These are phyloP conservation scores for Lepidonotus clava DNA, from an alignment of 2,888 invertebrate genomes.

Conservation along the genomic window DNA sequence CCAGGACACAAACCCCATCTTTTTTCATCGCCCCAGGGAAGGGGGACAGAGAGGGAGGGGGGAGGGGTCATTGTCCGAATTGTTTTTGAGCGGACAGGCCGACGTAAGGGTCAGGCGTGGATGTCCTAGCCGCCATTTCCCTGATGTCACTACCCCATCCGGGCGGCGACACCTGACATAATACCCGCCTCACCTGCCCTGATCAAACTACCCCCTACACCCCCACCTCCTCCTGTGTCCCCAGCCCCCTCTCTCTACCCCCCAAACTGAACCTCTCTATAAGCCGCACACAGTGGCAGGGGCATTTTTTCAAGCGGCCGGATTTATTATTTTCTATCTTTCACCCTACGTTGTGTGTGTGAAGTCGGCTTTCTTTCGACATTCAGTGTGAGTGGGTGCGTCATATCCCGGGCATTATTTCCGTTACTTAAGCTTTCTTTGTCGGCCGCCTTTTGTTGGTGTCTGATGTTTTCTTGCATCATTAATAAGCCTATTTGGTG, in stretches of 20 bases:
- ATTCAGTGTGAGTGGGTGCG: conserved; percentile 25
- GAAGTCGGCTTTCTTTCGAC: conserved; percentile 24
- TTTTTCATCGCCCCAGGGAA: too few species aligned
- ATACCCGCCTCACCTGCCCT: conserved; percentile 31
- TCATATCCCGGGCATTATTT: conserved; percentile 42
- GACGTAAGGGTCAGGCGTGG: background rate
- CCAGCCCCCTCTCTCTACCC: background rate
- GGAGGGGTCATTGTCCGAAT: too few species aligned
- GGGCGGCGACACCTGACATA: conserved; percentile 20
- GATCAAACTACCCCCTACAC: background rate
- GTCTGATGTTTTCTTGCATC: conserved; percentile 39
- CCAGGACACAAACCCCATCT: too few species aligned
- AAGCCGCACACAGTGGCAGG: background rate
- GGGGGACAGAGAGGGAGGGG: too few species aligned
- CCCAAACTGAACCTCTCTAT: background rate
- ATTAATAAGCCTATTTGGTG: conserved; percentile 51
- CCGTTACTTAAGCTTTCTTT: conserved; percentile 49
- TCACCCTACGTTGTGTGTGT: background rate
- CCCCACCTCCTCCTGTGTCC: background rate
- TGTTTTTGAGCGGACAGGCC: too few species aligned
- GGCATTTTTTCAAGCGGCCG: too few species aligned
- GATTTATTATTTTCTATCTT: conserved; percentile 47
- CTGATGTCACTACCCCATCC: conserved; percentile 27
- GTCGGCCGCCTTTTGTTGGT: conserved; percentile 33
- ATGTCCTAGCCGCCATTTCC: conserved; percentile 30